Evolutionary conservation across 1,140 invertebrate genomes (phyloP).

Genomic region (Aphidius ervi): DNA sequence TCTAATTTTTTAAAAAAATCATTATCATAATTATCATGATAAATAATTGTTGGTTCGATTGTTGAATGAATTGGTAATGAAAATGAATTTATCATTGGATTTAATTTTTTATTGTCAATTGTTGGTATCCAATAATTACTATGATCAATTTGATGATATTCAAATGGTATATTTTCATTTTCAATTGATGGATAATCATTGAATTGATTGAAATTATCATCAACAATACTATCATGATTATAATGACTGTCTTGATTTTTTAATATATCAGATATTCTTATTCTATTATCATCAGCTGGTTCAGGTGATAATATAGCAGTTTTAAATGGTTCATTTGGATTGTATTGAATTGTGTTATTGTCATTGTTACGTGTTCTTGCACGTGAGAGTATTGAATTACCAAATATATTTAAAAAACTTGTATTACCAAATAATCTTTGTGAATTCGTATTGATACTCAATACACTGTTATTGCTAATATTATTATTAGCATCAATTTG

Average conservation of each 20-base stretch:
- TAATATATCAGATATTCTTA: slow-evolving; percentile 14
- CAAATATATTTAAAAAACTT: slow-evolving; percentile 12
- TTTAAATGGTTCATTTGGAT: background rate
- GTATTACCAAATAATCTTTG: slow-evolving; percentile 15
- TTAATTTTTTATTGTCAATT: too few relatives aligned
- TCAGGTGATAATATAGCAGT: background rate
- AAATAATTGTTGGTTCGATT: too few relatives aligned
- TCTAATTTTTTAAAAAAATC: too few relatives aligned
- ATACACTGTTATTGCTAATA: background rate
- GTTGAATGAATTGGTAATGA: too few relatives aligned
- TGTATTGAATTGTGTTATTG: background rate
- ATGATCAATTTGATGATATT: too few relatives aligned
- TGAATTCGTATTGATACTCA: slow-evolving; percentile 10
- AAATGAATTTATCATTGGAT: too few relatives aligned
- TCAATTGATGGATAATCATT: background rate
- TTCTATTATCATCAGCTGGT: slow-evolving; percentile 3
- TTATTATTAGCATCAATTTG: background rate
- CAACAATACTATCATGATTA: background rate
- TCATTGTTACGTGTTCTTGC: slow-evolving; percentile 2
- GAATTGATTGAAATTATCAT: too few relatives aligned
- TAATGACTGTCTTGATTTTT: slow-evolving; percentile 1
- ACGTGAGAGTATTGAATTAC: slow-evolving; percentile 12
- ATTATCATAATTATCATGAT: too few relatives aligned
- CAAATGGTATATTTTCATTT: too few relatives aligned
- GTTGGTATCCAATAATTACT: too few relatives aligned